Evolutionary conservation across 2,888 invertebrate genomes (phyloP).

Genomic region (Esperia sulphurella): DNA sequence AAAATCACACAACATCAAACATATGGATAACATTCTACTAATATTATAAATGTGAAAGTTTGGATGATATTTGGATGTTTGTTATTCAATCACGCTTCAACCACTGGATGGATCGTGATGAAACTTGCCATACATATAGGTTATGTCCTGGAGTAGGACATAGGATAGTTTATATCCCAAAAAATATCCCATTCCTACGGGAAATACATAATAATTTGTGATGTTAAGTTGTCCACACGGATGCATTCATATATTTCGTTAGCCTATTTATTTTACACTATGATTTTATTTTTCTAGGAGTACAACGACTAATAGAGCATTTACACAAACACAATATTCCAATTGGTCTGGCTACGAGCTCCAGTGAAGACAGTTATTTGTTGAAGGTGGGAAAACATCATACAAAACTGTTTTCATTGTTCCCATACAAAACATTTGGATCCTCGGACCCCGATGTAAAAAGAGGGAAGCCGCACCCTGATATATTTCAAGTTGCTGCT

Average conservation of each 20-base stretch:
- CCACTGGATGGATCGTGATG: too few species aligned
- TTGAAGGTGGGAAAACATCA: conserved; percentile 84
- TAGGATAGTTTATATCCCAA: too few species aligned
- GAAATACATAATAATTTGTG: too few species aligned
- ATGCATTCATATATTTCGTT: not conserved
- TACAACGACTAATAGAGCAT: conserved; percentile 86
- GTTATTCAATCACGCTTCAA: too few species aligned
- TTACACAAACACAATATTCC: conserved; percentile 85
- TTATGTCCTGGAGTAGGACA: too few species aligned
- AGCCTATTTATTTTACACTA: not conserved
- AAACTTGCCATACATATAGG: too few species aligned
- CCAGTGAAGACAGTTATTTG: conserved; percentile 84
- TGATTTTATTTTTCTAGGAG: conserved; percentile 78
- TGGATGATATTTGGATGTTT: too few species aligned
- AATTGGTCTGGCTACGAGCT: conserved; percentile 93
- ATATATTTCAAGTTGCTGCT: conserved; percentile 90
- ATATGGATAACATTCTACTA: too few species aligned
- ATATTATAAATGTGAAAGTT: too few species aligned
- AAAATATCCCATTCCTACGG: too few species aligned
- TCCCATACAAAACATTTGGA: conserved; percentile 87
- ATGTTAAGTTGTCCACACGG: too few species aligned
- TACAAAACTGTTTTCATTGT: conserved; percentile 81
- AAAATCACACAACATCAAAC: too few species aligned
- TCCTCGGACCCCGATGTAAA: conserved; percentile 91
- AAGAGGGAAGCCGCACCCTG: conserved; percentile 92